Evolutionary conservation across 2,888 invertebrate genomes (phyloP).

Genomic region (Phaedon cochleariae): DNA sequence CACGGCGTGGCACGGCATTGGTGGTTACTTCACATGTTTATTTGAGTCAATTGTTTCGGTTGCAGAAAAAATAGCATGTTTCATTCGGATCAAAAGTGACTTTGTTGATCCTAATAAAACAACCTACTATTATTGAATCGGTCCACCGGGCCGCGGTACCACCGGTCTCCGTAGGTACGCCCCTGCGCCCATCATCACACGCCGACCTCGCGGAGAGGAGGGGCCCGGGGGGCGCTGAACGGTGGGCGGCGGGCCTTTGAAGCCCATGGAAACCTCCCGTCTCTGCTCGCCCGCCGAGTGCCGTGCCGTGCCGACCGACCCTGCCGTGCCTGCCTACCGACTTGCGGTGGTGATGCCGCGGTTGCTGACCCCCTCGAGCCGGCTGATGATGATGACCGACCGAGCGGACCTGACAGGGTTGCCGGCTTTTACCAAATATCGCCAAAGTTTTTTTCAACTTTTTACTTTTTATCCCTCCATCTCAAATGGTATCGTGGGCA

Average conservation of each 20-base stretch:
- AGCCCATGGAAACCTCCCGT: slow-evolving; percentile 52
- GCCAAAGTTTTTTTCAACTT: too few species aligned
- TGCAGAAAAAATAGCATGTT: too few species aligned
- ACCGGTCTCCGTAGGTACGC: slow-evolving; percentile 25
- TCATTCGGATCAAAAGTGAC: too few species aligned
- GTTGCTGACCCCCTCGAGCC: slow-evolving; percentile 37
- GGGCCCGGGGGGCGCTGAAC: slow-evolving; percentile 45
- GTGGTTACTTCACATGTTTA: too few species aligned
- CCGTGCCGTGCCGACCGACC: slow-evolving; percentile 11
- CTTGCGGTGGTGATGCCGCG: slow-evolving; percentile 20
- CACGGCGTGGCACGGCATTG: too few species aligned
- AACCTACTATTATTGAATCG: too few species aligned
- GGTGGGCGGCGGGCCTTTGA: slow-evolving; percentile 54
- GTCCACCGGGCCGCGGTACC: too few species aligned
- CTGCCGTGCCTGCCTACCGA: background rate
- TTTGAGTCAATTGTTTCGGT: too few species aligned
- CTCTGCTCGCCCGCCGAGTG: slow-evolving; percentile 26
- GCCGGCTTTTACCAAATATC: too few species aligned
- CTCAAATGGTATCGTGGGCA: too few species aligned
- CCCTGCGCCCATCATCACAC: slow-evolving; percentile 13
- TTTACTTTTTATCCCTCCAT: too few species aligned
- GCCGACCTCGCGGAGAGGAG: slow-evolving; percentile 17
- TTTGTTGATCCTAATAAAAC: too few species aligned
- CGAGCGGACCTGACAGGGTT: slow-evolving; percentile 15
- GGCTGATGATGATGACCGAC: slow-evolving; percentile 11